phyloP scores from a whole-genome alignment of 2,888 invertebrate species.

The Heliconius aoede region DNA sequence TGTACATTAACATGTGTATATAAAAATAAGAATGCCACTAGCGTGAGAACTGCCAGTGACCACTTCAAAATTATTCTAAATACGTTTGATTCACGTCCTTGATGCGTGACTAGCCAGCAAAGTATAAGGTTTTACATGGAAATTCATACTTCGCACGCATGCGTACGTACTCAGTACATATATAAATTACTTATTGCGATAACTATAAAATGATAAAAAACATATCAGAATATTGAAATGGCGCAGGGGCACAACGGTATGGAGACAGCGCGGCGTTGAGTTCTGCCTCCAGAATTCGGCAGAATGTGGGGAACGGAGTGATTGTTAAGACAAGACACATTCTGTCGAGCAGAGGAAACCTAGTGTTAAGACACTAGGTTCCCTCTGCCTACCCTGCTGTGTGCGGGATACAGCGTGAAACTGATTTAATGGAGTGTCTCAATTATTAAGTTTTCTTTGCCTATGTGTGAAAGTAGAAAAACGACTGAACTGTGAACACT shows the following conservation, averaged over 20 bases:
- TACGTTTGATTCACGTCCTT: conserved; percentile 78
- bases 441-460: not conserved
- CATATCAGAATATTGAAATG: too few species aligned
- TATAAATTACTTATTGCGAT: conserved; percentile 36
- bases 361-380: too few species aligned
- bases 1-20: conserved; percentile 31
- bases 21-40: conserved; percentile 66
- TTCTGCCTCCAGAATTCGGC: too few species aligned
- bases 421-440: not conserved
- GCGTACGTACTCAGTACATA: conserved; percentile 53
- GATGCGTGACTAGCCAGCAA: conserved; percentile 74
- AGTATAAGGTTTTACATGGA: conserved; percentile 63
- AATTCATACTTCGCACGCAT: conserved; percentile 69
- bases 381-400: too few species aligned
- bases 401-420: too few species aligned
- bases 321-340: too few species aligned
- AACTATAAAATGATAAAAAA: too few species aligned
- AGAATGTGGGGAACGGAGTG: too few species aligned
- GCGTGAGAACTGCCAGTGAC: conserved; percentile 76
- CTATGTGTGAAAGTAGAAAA: not conserved
- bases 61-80: conserved; percentile 76
- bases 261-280: too few species aligned
- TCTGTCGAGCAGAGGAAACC: too few species aligned
- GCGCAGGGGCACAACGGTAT: too few species aligned
- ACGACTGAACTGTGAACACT: not conserved